Conservation (phyloP, 2,797 vertebrate genomes). For the Melanotaenia nigrans region DNA sequence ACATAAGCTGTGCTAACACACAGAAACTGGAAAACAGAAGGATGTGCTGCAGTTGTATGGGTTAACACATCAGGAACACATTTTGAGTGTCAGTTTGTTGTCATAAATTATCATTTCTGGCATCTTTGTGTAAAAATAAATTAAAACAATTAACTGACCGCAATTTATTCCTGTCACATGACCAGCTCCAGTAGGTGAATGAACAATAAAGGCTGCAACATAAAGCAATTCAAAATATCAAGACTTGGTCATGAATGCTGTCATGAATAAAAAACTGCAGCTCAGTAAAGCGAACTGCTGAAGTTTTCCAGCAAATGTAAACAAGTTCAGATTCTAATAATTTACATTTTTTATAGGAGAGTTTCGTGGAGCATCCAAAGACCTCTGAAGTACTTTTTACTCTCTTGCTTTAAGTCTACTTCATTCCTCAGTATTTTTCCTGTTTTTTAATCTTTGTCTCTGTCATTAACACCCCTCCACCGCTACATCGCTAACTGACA, state of each 20-base stretch:
- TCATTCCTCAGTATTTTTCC: constrained; percentile 4
- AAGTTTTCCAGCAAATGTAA: constrained; percentile 1
- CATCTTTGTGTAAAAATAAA: background rate
- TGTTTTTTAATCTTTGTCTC: constrained; percentile 1
- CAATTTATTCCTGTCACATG: background rate
- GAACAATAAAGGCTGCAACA: background rate
- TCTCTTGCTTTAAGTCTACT: background rate
- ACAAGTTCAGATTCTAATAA: background rate
- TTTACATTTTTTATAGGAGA: background rate
- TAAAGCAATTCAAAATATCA: background rate
- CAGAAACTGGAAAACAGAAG: no score
- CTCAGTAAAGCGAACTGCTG: background rate
- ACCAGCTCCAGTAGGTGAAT: background rate
- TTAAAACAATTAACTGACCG: background rate
- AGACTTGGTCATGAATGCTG: background rate
- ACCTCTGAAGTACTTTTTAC: constrained; percentile 7
- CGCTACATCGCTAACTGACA: background rate
- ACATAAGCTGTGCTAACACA: background rate
- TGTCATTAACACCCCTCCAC: constrained; percentile 3
- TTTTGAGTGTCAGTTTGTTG: no score
- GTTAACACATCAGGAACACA: no score
- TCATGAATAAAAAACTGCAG: background rate
- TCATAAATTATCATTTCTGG: background rate
- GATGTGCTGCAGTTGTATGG: no score
- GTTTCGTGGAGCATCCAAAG: background rate